A percentile compares a stretch with the other conserved stretches of the same genome.
phyloP scores from a whole-genome alignment of 2,888 invertebrate genomes.

The Odontothrips loti region DNA sequence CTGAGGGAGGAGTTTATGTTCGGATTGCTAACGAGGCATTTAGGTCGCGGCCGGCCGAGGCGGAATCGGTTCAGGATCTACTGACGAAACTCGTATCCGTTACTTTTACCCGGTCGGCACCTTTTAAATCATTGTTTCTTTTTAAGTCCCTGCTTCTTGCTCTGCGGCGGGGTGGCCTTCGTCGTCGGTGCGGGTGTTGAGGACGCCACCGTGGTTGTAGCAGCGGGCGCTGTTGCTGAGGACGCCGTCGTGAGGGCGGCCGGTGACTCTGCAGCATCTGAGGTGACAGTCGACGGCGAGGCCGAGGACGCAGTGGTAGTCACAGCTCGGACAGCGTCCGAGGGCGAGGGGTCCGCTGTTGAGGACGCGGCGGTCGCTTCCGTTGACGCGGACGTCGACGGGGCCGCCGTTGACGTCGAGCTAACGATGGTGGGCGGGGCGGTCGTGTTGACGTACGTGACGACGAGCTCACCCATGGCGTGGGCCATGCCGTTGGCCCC shows the following conservation, averaged over 20 bases:
- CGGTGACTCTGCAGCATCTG: not conserved
- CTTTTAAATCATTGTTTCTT: conserved; percentile 7
- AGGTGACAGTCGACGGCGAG: not conserved
- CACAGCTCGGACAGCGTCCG: not conserved
- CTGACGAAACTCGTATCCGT: too few species aligned
- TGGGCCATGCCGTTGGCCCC: conserved; percentile 73
- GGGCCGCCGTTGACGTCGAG: not conserved
- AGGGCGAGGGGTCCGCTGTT: not conserved
- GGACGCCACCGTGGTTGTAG: not conserved
- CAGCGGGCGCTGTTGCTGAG: not conserved
- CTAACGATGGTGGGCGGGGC: not conserved
- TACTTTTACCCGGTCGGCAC: not conserved
- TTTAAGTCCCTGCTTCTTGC: not conserved
- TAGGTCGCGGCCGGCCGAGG: too few species aligned
- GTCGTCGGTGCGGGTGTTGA: not conserved
- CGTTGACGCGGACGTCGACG: not conserved
- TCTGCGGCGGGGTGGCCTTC: not conserved
- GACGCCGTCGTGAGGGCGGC: not conserved
- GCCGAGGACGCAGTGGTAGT: not conserved
- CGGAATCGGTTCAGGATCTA: too few species aligned
- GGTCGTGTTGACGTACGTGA: conserved; percentile 37
- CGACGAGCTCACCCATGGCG: conserved; percentile 66
- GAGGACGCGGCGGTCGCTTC: not conserved
- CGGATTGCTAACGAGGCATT: too few species aligned
- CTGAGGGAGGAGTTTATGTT: too few species aligned